Base-by-base conservation (phyloP, 2,113 vertebrate genomes). In the Oryzias celebensis region DNA sequence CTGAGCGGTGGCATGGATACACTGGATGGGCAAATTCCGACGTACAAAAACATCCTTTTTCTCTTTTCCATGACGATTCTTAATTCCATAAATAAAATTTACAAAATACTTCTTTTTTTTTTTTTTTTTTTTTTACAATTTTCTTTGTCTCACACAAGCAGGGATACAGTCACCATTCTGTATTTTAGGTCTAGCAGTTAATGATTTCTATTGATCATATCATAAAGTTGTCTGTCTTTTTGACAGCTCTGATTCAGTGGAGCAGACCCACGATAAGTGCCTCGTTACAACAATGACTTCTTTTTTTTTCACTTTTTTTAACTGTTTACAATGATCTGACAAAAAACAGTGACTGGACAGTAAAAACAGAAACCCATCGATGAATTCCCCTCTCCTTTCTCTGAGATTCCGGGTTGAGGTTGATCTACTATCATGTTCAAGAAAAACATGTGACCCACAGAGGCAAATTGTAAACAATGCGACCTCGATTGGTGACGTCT, bases 51-150 rank as follows among this genome's bases (percentile, higher is more conserved):
- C 36, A 86, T 80, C 62, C 64, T 84, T 82, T 70, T 79, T 75
- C 48, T 47, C 41, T 68, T 65, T 71, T 53, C 85, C 71, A 71
- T 73, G 64, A 82, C 68, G 75, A 62, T 73, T 85, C 81, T 79
- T 77, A 74, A 71, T 77, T 87, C 63, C 84, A 88, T 90, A 90
- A 90, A 90, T 90, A 90, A 89, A 87, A 82, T 86, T 67, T 84
- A 86, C 86, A 89, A 90, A 90, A 90, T 88, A 89, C 82, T 80
- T 79, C 72, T 36, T 36, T 36, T 36, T 36, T 36, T 84, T 80
- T 79, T 74, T 28, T 28, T 28, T 28, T 28, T 6, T 28, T 28
- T 77, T 74, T 73, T 83, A 85, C 75, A 74, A 77, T 86, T 85
- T 83, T 73, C 61, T 83, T 83, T 82, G 77, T 84, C 69, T 78